These are phyloP conservation scores for Scomber colias DNA, from an alignment of 2,113 vertebrate species.

Conservation along the genomic window DNA sequence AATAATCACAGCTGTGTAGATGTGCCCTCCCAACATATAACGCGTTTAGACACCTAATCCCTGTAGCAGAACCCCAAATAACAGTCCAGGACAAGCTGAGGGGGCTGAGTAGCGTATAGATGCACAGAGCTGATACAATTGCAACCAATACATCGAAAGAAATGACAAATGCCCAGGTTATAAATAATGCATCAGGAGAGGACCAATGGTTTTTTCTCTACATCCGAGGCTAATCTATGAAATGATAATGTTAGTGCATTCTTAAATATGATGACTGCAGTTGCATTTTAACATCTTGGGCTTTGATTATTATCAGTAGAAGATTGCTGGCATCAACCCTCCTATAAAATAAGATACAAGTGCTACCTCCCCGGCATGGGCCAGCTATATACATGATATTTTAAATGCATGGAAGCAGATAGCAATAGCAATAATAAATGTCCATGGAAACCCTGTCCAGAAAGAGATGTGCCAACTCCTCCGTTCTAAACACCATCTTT, in stretches of 20 bases:
- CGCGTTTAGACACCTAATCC: conserved; percentile 32
- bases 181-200: conserved; percentile 77
- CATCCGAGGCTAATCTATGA: conserved; percentile 35
- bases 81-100: conserved; percentile 17
- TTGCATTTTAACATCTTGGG: conserved; percentile 32
- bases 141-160: conserved; percentile 54
- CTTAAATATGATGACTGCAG: conserved; percentile 40
- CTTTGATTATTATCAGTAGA: conserved; percentile 38
- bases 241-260: conserved; percentile 57
- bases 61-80: conserved; percentile 40
- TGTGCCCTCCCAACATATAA: conserved; percentile 24
- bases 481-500: conserved; percentile 31
- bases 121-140: conserved; percentile 45
- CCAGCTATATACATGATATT: conserved; percentile 67
- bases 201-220: conserved; percentile 29
- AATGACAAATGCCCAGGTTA: conserved; percentile 75
- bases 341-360: conserved; percentile 44
- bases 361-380: conserved; percentile 29
- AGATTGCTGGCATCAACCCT: conserved; percentile 37
- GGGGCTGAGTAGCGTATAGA: conserved; percentile 15
- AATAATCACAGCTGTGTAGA: conserved; percentile 56
- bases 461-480: conserved; percentile 38
- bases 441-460: conserved; percentile 10
- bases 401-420: conserved; percentile 42
- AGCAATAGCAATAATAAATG: conserved; percentile 35